Percentiles rank a stretch among this genome's conserved stretches.
These are phyloP conservation scores for Drosophila falleni DNA, from an alignment of 2,888 invertebrate species.

Conservation along the genomic window DNA sequence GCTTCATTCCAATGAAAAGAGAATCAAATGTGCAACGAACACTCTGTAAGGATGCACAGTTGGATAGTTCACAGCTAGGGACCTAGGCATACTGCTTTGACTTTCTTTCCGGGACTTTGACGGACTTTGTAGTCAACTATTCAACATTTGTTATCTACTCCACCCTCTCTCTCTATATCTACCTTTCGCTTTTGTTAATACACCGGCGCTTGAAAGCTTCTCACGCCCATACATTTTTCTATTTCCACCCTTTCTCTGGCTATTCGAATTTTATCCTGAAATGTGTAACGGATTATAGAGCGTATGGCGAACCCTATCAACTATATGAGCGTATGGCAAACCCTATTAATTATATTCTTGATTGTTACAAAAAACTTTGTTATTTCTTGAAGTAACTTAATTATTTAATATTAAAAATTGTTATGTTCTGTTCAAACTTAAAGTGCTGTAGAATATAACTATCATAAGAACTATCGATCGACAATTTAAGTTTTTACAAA, in stretches of 20 bases:
- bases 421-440: too few species aligned
- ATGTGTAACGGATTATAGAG: too few species aligned
- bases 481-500: too few species aligned
- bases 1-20: neutral
- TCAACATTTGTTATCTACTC: neutral
- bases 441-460: too few species aligned
- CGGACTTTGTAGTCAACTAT: neutral
- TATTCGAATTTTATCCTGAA: neutral
- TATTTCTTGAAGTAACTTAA: too few species aligned
- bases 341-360: too few species aligned
- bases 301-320: too few species aligned
- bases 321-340: too few species aligned
- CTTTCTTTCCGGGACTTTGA: constrained; percentile 2
- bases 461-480: too few species aligned
- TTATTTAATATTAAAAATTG: too few species aligned
- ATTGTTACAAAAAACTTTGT: too few species aligned
- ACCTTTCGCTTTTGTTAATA: neutral
- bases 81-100: neutral
- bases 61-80: neutral
- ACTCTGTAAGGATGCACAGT: neutral
- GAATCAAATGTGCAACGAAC: constrained; percentile 2
- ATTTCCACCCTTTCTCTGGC: neutral
- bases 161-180: neutral
- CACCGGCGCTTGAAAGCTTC: constrained; percentile 3
- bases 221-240: neutral